Percentiles rank a stretch among this genome's conserved stretches.
phyloP scores from a whole-genome alignment of 2,888 invertebrate genomes.

The Scaptomyza flava region DNA sequence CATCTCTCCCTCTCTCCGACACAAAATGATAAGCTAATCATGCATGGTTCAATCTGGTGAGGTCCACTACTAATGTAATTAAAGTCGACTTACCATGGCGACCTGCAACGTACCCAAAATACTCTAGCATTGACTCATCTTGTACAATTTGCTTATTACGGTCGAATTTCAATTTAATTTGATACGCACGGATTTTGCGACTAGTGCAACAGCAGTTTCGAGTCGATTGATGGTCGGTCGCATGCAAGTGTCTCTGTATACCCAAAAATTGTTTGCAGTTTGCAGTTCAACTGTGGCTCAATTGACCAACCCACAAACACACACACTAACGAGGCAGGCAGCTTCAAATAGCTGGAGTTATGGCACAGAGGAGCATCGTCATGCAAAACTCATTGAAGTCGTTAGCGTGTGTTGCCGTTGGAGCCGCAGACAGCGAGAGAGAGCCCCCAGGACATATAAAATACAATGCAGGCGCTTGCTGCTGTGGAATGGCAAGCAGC shows the following conservation, averaged over 20 bases:
- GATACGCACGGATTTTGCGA: conserved; percentile 65
- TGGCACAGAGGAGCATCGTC: conserved; percentile 21
- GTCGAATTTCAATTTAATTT: conserved; percentile 73
- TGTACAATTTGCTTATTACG: conserved; percentile 58
- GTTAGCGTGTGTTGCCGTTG: conserved; percentile 60
- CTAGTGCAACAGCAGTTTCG: conserved; percentile 33
- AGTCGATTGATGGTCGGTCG: conserved; percentile 26
- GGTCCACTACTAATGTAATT: conserved; percentile 72
- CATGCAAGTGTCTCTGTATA: background rate
- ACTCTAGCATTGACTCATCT: conserved; percentile 1
- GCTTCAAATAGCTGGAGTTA: conserved; percentile 36
- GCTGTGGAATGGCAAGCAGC: conserved; percentile 24
- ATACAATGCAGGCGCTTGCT: conserved; percentile 55
- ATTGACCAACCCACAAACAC: conserved; percentile 60
- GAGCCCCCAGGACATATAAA: conserved; percentile 59
- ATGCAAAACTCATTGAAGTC: conserved; percentile 76
- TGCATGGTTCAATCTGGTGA: conserved; percentile 51
- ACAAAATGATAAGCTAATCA: conserved; percentile 69
- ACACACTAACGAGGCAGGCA: conserved; percentile 38
- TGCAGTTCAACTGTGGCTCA: conserved; percentile 75
- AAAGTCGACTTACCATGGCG: conserved; percentile 62
- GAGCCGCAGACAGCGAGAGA: conserved; percentile 10
- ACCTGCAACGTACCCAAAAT: conserved; percentile 25
- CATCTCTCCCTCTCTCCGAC: background rate
- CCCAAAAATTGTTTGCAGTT: conserved; percentile 71